phyloP scores from a whole-genome alignment of 2,797 vertebrate species.

The Chaetodon trifasciatus region DNA sequence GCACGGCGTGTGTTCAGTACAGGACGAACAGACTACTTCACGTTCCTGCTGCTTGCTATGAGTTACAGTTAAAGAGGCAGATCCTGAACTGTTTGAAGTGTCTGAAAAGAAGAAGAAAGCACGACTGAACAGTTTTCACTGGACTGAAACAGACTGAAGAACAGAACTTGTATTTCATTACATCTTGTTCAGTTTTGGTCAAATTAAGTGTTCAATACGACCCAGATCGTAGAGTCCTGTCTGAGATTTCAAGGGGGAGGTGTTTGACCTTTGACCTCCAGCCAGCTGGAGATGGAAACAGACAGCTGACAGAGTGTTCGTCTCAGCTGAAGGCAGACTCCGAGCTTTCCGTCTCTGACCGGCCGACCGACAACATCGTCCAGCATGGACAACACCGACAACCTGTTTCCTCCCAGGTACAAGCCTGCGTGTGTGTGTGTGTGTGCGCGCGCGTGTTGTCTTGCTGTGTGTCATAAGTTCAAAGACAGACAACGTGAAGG shows the following conservation, averaged over 20 bases:
- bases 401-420: constrained; percentile 64
- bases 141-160: too few relatives aligned
- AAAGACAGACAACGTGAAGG: background rate
- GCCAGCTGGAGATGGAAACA: constrained; percentile 39
- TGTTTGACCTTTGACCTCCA: constrained; percentile 64
- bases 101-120: too few relatives aligned
- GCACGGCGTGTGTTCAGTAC: too few relatives aligned
- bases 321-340: constrained; percentile 8
- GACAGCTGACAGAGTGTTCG: constrained; percentile 63
- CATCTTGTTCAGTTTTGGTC: too few relatives aligned
- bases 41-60: too few relatives aligned
- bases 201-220: too few relatives aligned
- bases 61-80: too few relatives aligned
- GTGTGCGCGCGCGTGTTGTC: too few relatives aligned
- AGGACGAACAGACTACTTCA: too few relatives aligned
- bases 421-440: background rate
- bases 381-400: constrained; percentile 43
- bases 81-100: too few relatives aligned
- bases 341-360: constrained; percentile 4
- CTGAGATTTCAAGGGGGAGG: constrained; percentile 4
- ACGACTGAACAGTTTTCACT: too few relatives aligned
- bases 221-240: background rate
- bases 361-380: constrained; percentile 1
- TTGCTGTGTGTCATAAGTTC: background rate
- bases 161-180: too few relatives aligned